Evolutionary conservation across 1,140 invertebrate species (phyloP).

Genomic region (Zophobas morio): DNA sequence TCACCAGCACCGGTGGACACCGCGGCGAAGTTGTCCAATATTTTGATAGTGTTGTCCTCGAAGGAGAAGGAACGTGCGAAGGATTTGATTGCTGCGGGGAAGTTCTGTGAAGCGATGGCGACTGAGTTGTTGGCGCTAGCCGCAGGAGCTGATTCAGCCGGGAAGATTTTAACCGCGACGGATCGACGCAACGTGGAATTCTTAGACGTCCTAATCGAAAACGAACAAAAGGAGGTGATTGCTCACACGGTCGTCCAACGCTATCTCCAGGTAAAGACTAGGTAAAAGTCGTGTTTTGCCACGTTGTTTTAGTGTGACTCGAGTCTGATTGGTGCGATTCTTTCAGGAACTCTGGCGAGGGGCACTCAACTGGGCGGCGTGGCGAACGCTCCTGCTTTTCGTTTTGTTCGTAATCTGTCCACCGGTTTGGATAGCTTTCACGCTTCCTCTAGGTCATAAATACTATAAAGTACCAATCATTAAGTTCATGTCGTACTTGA

Average conservation of each 20-base stretch:
- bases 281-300: slow-evolving; percentile 65
- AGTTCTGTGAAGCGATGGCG: slow-evolving; percentile 97
- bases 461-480: slow-evolving; percentile 98
- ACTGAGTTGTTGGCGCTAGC: slow-evolving; percentile 95
- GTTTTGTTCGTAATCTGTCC: slow-evolving; percentile 93
- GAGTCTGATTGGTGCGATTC: neutral
- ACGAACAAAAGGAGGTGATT: slow-evolving; percentile 98
- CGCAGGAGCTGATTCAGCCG: slow-evolving; percentile 93
- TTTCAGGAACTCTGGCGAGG: slow-evolving; percentile 96
- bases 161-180: slow-evolving; percentile 90
- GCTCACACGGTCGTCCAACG: slow-evolving; percentile 91
- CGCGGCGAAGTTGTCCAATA: slow-evolving; percentile 96
- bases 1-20: slow-evolving; percentile 98
- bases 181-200: slow-evolving; percentile 95
- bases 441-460: slow-evolving; percentile 93
- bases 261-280: slow-evolving; percentile 84
- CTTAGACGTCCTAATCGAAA: slow-evolving; percentile 97
- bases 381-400: slow-evolving; percentile 94
- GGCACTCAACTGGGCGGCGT: slow-evolving; percentile 94
- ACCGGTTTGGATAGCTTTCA: slow-evolving; percentile 96
- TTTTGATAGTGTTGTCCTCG: slow-evolving; percentile 89
- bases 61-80: slow-evolving; percentile 98
- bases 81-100: slow-evolving; percentile 94
- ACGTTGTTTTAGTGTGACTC: neutral
- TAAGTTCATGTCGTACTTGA: slow-evolving; percentile 99